Evolutionary conservation across 2,797 vertebrate genomes (phyloP).

Genomic region (Uromys caudimaculatus): DNA sequence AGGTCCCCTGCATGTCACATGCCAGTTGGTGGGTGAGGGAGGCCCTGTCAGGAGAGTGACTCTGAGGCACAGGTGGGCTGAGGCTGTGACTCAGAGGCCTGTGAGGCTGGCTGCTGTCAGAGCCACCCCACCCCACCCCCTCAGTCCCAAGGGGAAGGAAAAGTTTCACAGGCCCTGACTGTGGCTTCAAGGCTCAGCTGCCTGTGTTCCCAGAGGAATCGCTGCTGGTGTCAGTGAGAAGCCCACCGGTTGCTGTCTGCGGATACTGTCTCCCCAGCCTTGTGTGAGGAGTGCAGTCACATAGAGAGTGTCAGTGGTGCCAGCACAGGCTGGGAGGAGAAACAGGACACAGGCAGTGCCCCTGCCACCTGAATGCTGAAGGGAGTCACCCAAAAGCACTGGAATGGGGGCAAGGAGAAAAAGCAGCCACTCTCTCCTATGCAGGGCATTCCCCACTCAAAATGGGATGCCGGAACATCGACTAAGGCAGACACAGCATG

Average conservation of each 20-base stretch:
- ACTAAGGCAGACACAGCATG: fast-evolving
- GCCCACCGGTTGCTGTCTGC: neutral
- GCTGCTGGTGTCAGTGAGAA: neutral
- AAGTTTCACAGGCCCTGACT: neutral
- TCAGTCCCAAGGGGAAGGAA: neutral
- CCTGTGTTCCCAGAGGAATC: neutral
- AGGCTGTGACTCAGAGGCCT: conserved; percentile 15
- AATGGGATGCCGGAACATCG: neutral
- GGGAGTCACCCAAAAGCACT: neutral
- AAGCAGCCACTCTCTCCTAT: fast-evolving
- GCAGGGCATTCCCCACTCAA: neutral
- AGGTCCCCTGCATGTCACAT: neutral
- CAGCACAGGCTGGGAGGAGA: fast-evolving
- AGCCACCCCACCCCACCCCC: neutral
- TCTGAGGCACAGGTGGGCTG: neutral
- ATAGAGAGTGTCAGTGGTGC: no score
- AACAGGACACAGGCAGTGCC: neutral
- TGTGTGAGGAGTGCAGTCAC: neutral
- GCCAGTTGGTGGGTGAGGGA: neutral
- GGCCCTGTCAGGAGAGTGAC: neutral
- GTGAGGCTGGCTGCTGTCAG: neutral
- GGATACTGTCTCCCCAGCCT: neutral
- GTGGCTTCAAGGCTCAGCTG: neutral
- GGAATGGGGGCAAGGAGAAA: neutral
- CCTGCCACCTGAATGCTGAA: neutral